Base-by-base conservation (phyloP, 2,113 vertebrate genomes). In the Chionomys nivalis region DNA sequence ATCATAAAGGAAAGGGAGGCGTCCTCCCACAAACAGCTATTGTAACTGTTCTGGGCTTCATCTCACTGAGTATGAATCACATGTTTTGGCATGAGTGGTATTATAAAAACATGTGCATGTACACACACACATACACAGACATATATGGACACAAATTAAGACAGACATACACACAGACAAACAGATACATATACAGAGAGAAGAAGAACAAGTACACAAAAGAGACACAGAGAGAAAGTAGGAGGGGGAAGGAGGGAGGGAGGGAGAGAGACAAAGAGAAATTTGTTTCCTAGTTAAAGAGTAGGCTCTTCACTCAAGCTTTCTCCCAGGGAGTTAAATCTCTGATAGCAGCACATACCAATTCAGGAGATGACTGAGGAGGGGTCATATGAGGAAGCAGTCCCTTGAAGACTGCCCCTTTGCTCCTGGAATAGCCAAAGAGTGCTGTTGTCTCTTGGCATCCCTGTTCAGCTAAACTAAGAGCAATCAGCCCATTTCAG, bases 231-330 rank as follows among this genome's bases (percentile, higher is more conserved):
- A 70, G 75, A 47, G 24, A 49, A 13, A 24, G 21, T 12, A 7
- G 23, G 8, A 28, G 39, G 12, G 1, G 4, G 0, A 12, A 23
- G 23, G n/a, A 44, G 24, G 12, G 42, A 44, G 4, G 19, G 13
- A 52, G 26, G 26, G 39, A 26, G 36, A 10, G n/a, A 19, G 19
- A 21, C 52, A 55, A 55, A 55, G 52, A n/a, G 28, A 7, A 33
- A 58, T 44, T 21, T 81, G 36, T 49, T 81, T n/a, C 24, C 11
- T n/a, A 78, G 47, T 33, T n/a, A 58, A 81, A 81, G 70, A 92
- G 28, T 92, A 6, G 13, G 2, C 4, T 82, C 28, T 58, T 55
- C 13, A 52, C 42, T 89, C 21, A 61, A 89, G 39, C 2, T 89
- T 39, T 9, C 89, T 89, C 78, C 10, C 61, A 58, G 28, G 26